A percentile compares a stretch with the other conserved stretches of the same genome.
phyloP scores from a whole-genome alignment of 2,888 invertebrate genomes.

The Seira ritae region DNA sequence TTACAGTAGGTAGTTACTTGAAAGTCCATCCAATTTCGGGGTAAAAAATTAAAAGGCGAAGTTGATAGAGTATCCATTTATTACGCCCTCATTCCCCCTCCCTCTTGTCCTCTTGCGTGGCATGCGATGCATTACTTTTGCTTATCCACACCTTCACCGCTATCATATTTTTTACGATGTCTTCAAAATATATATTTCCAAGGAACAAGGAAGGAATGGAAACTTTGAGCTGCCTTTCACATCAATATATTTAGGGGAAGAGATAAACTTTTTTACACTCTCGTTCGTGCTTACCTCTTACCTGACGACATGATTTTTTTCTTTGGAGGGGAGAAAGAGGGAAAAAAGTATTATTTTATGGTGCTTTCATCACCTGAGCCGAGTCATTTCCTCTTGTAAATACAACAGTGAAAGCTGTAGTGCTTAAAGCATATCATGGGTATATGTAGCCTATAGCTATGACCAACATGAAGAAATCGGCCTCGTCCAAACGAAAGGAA shows the following conservation, averaged over 20 bases:
- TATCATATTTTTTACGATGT: background rate
- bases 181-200: background rate
- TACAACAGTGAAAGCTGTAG: background rate
- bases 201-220: background rate
- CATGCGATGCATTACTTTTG: no score
- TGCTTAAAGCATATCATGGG: background rate
- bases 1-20: background rate
- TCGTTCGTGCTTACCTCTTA: no score
- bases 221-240: background rate
- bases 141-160: background rate
- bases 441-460: no score
- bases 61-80: conserved; percentile 52
- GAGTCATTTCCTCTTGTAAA: background rate
- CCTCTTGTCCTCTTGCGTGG: background rate
- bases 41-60: conserved; percentile 38
- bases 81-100: conserved; percentile 28
- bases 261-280: background rate
- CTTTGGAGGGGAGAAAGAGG: conserved; percentile 12
- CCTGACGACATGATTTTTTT: background rate
- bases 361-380: conserved; percentile 56
- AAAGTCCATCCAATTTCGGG: conserved; percentile 17
- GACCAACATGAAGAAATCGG: background rate
- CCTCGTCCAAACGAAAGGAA: no score
- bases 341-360: conserved; percentile 47
- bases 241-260: background rate